These are phyloP conservation scores for Nycteola revayana DNA, from an alignment of 2,888 invertebrate species.

Conservation along the genomic window DNA sequence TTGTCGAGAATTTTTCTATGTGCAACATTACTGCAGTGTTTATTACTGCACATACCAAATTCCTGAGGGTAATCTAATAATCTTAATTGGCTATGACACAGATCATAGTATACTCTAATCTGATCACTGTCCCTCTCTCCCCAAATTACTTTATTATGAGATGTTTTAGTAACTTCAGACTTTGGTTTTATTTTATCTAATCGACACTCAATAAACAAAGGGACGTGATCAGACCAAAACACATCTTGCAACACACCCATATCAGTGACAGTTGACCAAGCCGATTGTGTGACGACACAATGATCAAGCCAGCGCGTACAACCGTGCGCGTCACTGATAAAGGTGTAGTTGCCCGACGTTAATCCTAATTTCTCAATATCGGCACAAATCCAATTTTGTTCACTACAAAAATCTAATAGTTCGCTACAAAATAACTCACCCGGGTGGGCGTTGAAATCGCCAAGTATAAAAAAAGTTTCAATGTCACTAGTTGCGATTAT, in stretches of 20 bases:
- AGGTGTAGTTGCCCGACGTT: not conserved
- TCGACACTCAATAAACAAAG: conserved; percentile 13
- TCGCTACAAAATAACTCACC: conserved; percentile 12
- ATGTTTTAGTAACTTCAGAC: not conserved
- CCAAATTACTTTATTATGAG: conserved; percentile 1
- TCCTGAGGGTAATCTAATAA: conserved; percentile 1
- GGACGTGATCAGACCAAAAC: conserved; percentile 20
- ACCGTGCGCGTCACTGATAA: not conserved
- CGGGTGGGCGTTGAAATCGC: conserved; percentile 11
- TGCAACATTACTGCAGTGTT: conserved; percentile 5
- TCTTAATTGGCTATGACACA: conserved; percentile 2
- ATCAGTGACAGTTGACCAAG: not conserved
- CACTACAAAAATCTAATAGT: conserved; percentile 2
- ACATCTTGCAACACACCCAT: conserved; percentile 8
- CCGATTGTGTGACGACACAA: not conserved
- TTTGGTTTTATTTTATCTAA: conserved; percentile 1
- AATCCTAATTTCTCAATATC: not conserved
- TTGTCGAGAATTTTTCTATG: conserved; percentile 13
- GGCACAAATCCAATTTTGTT: conserved; percentile 1
- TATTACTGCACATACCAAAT: conserved; percentile 2
- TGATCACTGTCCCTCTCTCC: conserved; percentile 1
- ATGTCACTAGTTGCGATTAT: conserved; percentile 4
- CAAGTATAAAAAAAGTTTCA: conserved; percentile 9
- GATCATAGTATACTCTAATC: not conserved
- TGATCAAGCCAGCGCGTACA: conserved; percentile 1